Base-by-base conservation (phyloP, 1,140 invertebrate species). In the Leptinotarsa texana region DNA sequence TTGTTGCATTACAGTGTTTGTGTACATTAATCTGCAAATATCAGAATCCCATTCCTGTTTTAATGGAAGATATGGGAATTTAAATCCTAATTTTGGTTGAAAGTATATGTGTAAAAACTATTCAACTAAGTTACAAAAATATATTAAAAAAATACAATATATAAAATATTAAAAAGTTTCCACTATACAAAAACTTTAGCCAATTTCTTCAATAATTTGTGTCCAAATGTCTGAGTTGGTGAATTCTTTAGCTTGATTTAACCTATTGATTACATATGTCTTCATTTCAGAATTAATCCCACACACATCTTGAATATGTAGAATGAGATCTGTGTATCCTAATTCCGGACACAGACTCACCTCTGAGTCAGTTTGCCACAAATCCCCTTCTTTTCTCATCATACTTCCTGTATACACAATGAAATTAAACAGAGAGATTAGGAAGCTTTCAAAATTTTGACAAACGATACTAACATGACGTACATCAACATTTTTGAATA, bases 321-420 rank as follows among this genome's bases (percentile, higher is more conserved):
- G 3, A 21, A 85, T 72, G 73, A 91, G 78, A 78, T 89, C 84
- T 24, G 82, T 79, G 81, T 88, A 89, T 27, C 84, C 83, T 22
- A 91, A 81, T 72, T 87, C 85, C 67, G 86, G 85, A 75, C 87
- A 88, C 80, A 86, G 83, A 74, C 79, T 86, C 8, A 80, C 62
- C 47, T 75, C 73, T n/a, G 73, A 67, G 77, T 81, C 74, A 57
- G 27, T 75, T 75, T 85, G 77, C 88, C 86, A 86, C 67, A 80
- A 73, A 78, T 80, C 15, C 84, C 63, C 51, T 81, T 80, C 66
- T 77, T 86, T 70, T 13, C 80, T 80, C 67, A 79, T 81, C 86
- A 89, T 88, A 76, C 81, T 83, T 27, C 87, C 87, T 78, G 88
- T 87, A 80, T 90, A 88, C 70, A 88, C 84, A 63, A 91, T 82